Percentiles rank a stretch among this genome's conserved stretches.
Evolutionary conservation across 2,113 vertebrate genomes (phyloP).

Genomic region (Meleagris gallopavo): DNA sequence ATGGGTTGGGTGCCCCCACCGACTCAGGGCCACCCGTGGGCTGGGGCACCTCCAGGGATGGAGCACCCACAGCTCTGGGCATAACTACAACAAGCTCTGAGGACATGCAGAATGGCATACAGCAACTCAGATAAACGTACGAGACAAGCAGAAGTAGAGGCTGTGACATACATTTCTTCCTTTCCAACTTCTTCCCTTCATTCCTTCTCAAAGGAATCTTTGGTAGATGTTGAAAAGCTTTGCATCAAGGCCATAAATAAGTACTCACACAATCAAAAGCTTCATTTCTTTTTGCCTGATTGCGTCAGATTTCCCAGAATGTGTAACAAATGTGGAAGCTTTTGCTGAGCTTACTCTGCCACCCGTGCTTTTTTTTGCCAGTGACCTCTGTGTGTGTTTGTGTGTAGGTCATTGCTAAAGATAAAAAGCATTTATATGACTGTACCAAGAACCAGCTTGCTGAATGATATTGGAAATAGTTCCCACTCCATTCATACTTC

Average conservation of each 20-base stretch:
- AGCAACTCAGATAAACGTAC: background rate
- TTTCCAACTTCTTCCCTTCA: background rate
- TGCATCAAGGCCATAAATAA: background rate
- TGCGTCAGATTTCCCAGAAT: background rate
- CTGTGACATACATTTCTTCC: background rate
- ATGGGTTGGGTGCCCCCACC: no score
- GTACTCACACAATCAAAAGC: background rate
- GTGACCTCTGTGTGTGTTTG: no score
- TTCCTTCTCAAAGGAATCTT: background rate
- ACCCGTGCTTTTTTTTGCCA: no score
- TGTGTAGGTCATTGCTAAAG: no score
- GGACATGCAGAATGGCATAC: no score
- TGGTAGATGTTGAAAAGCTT: background rate
- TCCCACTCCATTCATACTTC: no score
- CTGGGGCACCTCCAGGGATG: no score
- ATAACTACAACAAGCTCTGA: background rate
- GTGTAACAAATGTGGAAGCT: background rate
- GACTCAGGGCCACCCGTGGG: no score
- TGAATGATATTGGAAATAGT: no score
- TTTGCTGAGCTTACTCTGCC: background rate
- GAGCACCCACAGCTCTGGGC: no score
- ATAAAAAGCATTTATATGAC: no score
- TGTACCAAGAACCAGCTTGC: no score
- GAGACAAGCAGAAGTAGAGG: background rate
- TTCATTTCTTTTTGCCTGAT: background rate